Conservation (phyloP, 2,888 invertebrate species). For the Ditylenchus weischeri region DNA sequence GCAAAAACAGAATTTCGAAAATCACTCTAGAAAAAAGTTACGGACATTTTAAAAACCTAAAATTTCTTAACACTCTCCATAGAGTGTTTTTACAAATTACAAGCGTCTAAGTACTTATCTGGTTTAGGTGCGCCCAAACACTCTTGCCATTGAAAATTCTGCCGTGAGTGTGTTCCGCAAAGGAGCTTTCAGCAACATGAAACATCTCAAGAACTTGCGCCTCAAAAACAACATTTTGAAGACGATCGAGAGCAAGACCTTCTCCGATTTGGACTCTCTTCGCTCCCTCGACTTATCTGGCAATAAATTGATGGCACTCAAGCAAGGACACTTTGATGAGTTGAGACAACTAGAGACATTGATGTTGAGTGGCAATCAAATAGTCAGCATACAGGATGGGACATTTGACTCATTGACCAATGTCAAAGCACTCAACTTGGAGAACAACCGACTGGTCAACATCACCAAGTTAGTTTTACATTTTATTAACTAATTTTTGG, state of each 20-base stretch:
- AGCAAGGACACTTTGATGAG: slow-evolving; percentile 52
- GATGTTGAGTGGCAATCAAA: slow-evolving; percentile 34
- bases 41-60: too few relatives aligned
- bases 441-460: slow-evolving; percentile 58
- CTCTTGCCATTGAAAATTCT: slow-evolving; percentile 42
- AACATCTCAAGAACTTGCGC: slow-evolving; percentile 28
- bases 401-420: slow-evolving; percentile 40
- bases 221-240: slow-evolving; percentile 49
- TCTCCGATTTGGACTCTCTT: slow-evolving; percentile 38
- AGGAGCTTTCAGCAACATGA: slow-evolving; percentile 39
- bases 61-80: too few relatives aligned
- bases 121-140: slow-evolving; percentile 37
- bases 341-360: slow-evolving; percentile 31
- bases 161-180: slow-evolving; percentile 36
- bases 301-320: slow-evolving; percentile 59
- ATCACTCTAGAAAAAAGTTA: too few relatives aligned
- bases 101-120: neutral
- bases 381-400: slow-evolving; percentile 41
- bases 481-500: neutral
- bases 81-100: neutral
- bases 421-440: slow-evolving; percentile 57
- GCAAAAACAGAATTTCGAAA: too few relatives aligned
- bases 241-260: slow-evolving; percentile 37
- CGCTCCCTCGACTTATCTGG: slow-evolving; percentile 57
- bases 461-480: slow-evolving; percentile 36